Evolutionary conservation across 2,797 vertebrate species (phyloP), one percentile per base, ranked within the genome.

Genomic region (Trachops cirrhosus): DNA sequence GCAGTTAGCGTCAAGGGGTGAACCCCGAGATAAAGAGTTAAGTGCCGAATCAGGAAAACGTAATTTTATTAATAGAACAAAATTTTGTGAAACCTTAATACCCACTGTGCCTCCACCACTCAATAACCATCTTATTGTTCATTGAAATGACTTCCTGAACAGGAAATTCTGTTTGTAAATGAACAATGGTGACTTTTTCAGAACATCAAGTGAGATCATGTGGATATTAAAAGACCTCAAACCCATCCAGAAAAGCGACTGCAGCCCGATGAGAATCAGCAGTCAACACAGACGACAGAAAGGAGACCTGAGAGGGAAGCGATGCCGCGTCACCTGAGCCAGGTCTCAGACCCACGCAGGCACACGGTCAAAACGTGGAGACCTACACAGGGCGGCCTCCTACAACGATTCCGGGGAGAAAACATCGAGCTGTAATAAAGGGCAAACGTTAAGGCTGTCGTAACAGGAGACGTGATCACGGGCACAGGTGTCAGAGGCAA

Each of bases 201-300:
- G 74, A 95, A 88, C 73, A 93, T 46, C 68, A 15, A 50, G 67
- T 95, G 93, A 97, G 83, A 54, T 91, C 95, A 95, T 86, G 44
- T 54, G 83, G 82, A 32, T 90, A 91, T 87, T 74, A 86, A 96
- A 90, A 94, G 84, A 64, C 29, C 83, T 44, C 79, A 93, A 44
- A 64, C 26, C 9, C 79, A 70, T 70, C 37, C 79, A 54, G 37
- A 80, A 78, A 32, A 24, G 21, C 41, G 1, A 74, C 54, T 11
- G 3, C 8, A 26, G 41, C 12, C 64, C 14, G 15, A 37, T 29
- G 15, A 50, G 15, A 24, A 78, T 5, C 29, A 37, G 22, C 18
- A 8, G 52, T 59, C 14, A 70, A 26, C 68, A 78, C 0, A 46
- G 75, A 37, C 4, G 10, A 64, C 52, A n/a, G 16, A 9, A 62